Evolutionary conservation across 1,140 invertebrate genomes (phyloP).

Genomic region (Drosophila repletoides): DNA sequence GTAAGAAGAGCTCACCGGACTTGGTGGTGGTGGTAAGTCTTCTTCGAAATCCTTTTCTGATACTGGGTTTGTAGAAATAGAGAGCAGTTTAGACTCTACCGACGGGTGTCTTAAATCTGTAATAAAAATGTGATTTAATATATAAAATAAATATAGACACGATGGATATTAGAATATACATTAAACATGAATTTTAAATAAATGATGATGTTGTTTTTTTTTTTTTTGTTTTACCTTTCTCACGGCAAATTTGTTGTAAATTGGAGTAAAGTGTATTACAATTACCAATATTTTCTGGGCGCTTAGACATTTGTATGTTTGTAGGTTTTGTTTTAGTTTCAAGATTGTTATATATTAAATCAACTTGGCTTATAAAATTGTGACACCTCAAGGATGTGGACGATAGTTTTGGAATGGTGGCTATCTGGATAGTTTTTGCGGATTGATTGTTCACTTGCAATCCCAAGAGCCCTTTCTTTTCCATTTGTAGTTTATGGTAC

Average conservation of each 20-base stretch:
- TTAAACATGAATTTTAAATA: too few species aligned
- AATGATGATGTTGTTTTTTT: background rate
- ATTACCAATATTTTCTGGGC: background rate
- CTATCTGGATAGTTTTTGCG: background rate
- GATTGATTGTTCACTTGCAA: constrained; percentile 1
- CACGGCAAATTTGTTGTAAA: constrained; percentile 7
- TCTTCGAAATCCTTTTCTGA: constrained; percentile 83
- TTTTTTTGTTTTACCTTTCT: background rate
- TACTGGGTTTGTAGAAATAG: constrained; percentile 36
- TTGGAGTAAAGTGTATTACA: constrained; percentile 17
- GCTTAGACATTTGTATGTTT: background rate
- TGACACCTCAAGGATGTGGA: constrained; percentile 32
- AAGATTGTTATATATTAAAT: constrained; percentile 32
- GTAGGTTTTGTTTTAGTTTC: background rate
- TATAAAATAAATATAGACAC: background rate
- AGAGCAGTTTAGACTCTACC: constrained; percentile 10
- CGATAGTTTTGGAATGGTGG: constrained; percentile 37
- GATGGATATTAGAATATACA: too few species aligned
- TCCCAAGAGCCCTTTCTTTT: constrained; percentile 64
- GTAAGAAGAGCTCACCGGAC: constrained; percentile 90
- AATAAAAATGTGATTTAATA: background rate
- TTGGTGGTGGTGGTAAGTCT: constrained; percentile 89
- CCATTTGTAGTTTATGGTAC: constrained; percentile 78
- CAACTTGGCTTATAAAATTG: constrained; percentile 4
- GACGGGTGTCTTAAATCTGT: background rate